These are phyloP conservation scores for Drosophila simulans DNA, from an alignment of 1,140 invertebrate species.

Conservation along the genomic window DNA sequence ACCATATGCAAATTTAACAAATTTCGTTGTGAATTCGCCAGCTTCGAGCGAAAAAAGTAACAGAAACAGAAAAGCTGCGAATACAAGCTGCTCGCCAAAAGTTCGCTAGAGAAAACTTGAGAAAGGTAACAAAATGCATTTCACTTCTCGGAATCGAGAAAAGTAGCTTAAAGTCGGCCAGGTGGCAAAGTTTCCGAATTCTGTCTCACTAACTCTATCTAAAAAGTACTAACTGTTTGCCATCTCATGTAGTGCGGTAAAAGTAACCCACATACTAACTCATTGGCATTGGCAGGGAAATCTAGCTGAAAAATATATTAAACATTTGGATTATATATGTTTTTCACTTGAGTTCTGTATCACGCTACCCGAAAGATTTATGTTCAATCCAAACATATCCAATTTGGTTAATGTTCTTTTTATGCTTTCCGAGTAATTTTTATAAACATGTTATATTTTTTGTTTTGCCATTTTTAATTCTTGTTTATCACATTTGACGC, in stretches of 20 bases:
- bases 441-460: conserved; percentile 31
- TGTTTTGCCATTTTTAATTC: background rate
- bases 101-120: conserved; percentile 55
- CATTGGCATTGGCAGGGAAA: conserved; percentile 68
- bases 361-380: conserved; percentile 50
- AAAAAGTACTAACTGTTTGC: conserved; percentile 56
- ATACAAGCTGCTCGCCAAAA: conserved; percentile 49
- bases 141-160: conserved; percentile 42
- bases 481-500: conserved; percentile 35
- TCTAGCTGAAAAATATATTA: conserved; percentile 8
- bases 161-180: conserved; percentile 25
- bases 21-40: conserved; percentile 77
- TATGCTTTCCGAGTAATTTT: conserved; percentile 59
- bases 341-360: conserved; percentile 26
- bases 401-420: conserved; percentile 63
- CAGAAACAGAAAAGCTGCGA: conserved; percentile 34
- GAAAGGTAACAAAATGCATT: conserved; percentile 68
- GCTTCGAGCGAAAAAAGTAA: conserved; percentile 54
- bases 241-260: conserved; percentile 13
- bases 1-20: conserved; percentile 77
- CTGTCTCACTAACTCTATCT: conserved; percentile 4
- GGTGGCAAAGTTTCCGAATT: conserved; percentile 25
- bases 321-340: conserved; percentile 4
- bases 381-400: conserved; percentile 55
- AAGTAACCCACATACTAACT: conserved; percentile 54